These are phyloP conservation scores for Caretta caretta DNA, from an alignment of 2,113 vertebrate genomes.

Conservation along the genomic window DNA sequence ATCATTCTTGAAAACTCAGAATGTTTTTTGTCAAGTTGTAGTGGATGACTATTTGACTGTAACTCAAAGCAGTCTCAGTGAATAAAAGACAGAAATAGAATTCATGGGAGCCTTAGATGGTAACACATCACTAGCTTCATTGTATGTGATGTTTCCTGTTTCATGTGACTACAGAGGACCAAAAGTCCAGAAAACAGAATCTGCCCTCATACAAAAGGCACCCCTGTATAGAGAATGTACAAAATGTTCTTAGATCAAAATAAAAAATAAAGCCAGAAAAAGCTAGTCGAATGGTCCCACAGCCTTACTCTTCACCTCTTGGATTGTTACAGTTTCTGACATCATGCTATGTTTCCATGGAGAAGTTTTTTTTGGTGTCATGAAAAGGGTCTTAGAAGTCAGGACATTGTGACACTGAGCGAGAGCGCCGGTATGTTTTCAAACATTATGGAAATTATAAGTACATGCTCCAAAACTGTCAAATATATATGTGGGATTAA, in stretches of 20 bases:
- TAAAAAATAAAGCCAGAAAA: conserved; percentile 61
- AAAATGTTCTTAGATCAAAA: conserved; percentile 79
- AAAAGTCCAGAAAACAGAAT: conserved; percentile 78
- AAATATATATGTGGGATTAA: conserved; percentile 72
- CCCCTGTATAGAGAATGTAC: conserved; percentile 76
- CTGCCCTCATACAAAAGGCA: conserved; percentile 76
- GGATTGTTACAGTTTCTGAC: conserved; percentile 71
- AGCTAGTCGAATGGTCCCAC: conserved; percentile 77
- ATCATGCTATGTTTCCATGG: conserved; percentile 71
- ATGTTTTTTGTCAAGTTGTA: conserved; percentile 59
- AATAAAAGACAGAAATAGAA: conserved; percentile 80
- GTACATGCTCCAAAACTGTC: conserved; percentile 59
- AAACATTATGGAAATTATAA: conserved; percentile 74
- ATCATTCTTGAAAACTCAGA: conserved; percentile 44
- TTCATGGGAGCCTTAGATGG: conserved; percentile 81
- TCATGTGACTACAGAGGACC: conserved; percentile 76
- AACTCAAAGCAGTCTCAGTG: conserved; percentile 48
- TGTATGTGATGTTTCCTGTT: conserved; percentile 73
- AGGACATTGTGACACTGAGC: conserved; percentile 63
- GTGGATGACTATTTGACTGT: conserved; percentile 63
- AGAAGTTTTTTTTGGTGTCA: conserved; percentile 75
- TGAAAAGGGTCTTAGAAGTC: conserved; percentile 66
- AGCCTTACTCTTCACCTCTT: conserved; percentile 76
- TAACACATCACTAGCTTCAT: conserved; percentile 78
- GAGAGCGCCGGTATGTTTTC: conserved; percentile 72